Evolutionary conservation across 2,888 invertebrate species (phyloP).

Genomic region (Sarcophaga subvicina): DNA sequence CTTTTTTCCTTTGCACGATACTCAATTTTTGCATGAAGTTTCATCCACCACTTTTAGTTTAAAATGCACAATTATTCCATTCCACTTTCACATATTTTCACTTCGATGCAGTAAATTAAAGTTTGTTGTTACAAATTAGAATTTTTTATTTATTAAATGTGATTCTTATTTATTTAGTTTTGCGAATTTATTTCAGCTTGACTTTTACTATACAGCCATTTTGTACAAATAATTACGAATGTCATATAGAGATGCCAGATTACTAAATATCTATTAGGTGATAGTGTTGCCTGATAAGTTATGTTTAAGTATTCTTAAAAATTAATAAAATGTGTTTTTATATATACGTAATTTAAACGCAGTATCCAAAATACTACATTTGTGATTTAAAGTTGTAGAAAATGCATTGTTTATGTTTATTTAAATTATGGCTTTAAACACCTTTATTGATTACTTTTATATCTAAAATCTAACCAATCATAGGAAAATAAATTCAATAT

Average conservation of each 20-base stretch:
- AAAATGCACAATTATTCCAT: not conserved
- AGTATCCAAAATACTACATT: too few relatives aligned
- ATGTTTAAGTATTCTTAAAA: too few relatives aligned
- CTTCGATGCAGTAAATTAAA: not conserved
- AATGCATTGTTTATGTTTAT: too few relatives aligned
- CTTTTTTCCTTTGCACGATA: slow-evolving; percentile 1
- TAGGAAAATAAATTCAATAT: too few relatives aligned
- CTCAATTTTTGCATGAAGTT: not conserved
- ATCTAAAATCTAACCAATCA: too few relatives aligned
- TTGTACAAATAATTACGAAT: slow-evolving; percentile 41
- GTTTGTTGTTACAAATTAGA: not conserved
- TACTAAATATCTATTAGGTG: not conserved
- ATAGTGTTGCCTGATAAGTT: too few relatives aligned
- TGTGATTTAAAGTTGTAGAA: too few relatives aligned
- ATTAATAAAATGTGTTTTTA: too few relatives aligned
- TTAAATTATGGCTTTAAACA: too few relatives aligned
- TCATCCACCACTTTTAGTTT: slow-evolving; percentile 2
- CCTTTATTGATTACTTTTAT: too few relatives aligned
- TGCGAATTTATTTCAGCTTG: not conserved
- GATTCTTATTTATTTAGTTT: not conserved
- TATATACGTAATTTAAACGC: too few relatives aligned
- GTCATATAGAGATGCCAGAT: slow-evolving; percentile 14
- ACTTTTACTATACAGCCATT: slow-evolving; percentile 49
- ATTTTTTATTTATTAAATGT: not conserved
- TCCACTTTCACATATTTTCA: not conserved